phyloP scores from a whole-genome alignment of 2,888 invertebrate species.

The Galerucella calmariensis region DNA sequence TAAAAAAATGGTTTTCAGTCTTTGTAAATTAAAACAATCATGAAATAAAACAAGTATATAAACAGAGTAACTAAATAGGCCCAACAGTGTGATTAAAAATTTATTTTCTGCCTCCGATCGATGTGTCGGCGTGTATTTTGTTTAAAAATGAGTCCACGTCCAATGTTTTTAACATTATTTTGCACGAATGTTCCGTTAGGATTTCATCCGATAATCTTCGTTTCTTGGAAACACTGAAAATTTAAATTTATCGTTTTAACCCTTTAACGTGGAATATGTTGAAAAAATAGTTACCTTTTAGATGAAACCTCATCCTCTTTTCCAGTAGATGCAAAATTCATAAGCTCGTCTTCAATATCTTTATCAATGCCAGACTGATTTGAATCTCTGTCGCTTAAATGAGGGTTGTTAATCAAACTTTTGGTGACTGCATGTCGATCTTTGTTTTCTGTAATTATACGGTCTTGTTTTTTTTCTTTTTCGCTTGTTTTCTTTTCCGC shows the following conservation, averaged over 20 bases:
- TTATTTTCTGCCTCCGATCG: slow-evolving; percentile 12
- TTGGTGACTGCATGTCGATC: not conserved
- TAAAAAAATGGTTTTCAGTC: not conserved
- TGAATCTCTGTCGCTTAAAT: not conserved
- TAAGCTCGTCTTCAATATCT: slow-evolving; percentile 49
- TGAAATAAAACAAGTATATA: not conserved
- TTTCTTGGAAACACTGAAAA: slow-evolving; percentile 49
- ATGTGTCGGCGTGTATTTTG: slow-evolving; percentile 50
- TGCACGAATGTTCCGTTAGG: slow-evolving; percentile 49
- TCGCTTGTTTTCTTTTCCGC: not conserved
- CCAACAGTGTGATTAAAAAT: not conserved
- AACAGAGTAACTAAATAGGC: not conserved
- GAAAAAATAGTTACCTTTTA: slow-evolving; percentile 42
- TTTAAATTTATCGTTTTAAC: no score
- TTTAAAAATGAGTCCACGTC: slow-evolving; percentile 57
- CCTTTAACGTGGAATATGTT: not conserved
- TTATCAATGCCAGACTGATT: not conserved
- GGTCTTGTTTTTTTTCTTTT: not conserved
- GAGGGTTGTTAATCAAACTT: not conserved
- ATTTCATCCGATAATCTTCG: slow-evolving; percentile 47
- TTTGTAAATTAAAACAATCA: not conserved
- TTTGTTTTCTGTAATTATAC: slow-evolving; percentile 1
- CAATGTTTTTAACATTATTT: slow-evolving; percentile 51
- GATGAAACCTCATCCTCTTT: slow-evolving; percentile 42
- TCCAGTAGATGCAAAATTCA: slow-evolving; percentile 55